Conservation (phyloP, 2,888 invertebrate species). For the Oligia fasciuncula region DNA sequence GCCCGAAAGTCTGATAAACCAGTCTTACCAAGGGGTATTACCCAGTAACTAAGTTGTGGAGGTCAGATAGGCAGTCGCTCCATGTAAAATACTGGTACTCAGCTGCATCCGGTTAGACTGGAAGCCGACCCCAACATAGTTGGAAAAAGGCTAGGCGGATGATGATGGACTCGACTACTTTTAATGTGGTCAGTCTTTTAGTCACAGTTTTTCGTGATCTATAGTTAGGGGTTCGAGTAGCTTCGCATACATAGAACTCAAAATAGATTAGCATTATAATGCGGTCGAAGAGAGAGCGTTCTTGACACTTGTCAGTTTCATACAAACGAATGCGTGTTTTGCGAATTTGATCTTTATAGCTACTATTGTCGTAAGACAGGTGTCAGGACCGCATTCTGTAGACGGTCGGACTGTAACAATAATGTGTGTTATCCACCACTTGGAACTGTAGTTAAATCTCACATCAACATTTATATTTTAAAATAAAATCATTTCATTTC, state of each 20-base stretch:
- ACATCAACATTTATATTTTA: background rate
- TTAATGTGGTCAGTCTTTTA: background rate
- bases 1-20: background rate
- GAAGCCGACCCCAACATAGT: background rate
- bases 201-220: background rate
- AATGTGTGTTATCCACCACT: background rate
- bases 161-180: constrained; percentile 36
- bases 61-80: too few relatives aligned
- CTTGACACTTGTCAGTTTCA: background rate
- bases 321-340: background rate
- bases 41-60: too few relatives aligned
- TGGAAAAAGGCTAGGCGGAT: background rate
- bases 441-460: background rate
- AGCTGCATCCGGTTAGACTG: background rate
- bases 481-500: too few relatives aligned
- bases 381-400: background rate
- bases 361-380: background rate
- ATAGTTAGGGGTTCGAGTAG: background rate
- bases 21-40: too few relatives aligned
- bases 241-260: constrained; percentile 3
- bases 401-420: background rate
- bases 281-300: background rate
- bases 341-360: background rate
- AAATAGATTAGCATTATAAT: constrained; percentile 10
- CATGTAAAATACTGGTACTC: too few relatives aligned